Conservation (phyloP, 2,113 vertebrate species). For the Chionomys nivalis region DNA sequence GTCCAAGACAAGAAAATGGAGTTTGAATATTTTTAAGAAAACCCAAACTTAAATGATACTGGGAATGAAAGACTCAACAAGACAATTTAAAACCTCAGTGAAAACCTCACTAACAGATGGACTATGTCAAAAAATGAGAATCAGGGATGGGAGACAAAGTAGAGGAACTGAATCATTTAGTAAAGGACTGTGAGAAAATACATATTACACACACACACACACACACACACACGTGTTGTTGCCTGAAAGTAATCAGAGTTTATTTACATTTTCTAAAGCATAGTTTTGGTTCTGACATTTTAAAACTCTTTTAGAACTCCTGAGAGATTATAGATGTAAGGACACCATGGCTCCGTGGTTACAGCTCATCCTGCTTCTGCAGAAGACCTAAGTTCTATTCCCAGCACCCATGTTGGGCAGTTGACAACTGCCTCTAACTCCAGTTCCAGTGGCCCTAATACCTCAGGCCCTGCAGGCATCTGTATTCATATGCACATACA, state of each 20-base stretch:
- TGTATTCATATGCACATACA: not conserved
- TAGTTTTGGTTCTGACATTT: not conserved
- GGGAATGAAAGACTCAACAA: not conserved
- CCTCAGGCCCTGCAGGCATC: not conserved
- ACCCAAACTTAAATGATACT: not conserved
- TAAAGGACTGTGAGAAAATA: not conserved
- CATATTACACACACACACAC: no score
- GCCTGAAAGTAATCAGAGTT: not conserved
- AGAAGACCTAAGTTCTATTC: not conserved
- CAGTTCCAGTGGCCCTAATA: not conserved
- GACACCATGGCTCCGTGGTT: not conserved
- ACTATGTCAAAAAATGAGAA: not conserved
- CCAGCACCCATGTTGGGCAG: not conserved
- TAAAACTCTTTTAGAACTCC: not conserved
- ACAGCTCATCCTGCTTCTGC: no score
- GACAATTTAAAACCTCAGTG: not conserved
- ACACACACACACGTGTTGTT: no score
- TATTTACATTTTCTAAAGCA: not conserved
- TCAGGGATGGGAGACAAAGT: not conserved
- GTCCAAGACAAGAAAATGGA: not conserved
- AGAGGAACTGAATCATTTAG: not conserved
- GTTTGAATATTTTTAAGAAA: not conserved
- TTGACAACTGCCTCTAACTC: not conserved
- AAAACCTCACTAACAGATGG: not conserved
- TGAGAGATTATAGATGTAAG: not conserved